Conservation (phyloP, 2,797 vertebrate genomes). For the Esox lucius region DNA sequence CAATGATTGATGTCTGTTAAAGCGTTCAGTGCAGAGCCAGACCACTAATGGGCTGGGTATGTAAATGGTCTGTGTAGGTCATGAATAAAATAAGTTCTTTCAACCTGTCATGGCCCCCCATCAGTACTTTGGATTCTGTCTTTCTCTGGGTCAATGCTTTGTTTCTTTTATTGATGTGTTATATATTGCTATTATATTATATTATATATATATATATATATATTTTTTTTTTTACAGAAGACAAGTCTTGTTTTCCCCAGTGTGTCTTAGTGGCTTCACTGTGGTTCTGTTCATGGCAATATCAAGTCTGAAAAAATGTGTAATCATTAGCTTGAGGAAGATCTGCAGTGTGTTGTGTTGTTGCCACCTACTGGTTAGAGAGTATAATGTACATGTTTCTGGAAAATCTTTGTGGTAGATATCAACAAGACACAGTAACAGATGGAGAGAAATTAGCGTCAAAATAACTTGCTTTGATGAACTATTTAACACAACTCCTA, state of each 20-base stretch:
- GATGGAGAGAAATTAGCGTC: not conserved
- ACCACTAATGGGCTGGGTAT: conserved; percentile 27
- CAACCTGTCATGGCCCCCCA: conserved; percentile 31
- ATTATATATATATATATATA: no score
- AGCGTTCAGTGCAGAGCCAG: conserved; percentile 9
- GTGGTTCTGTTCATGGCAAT: no score
- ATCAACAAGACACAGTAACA: not conserved
- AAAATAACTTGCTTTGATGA: not conserved
- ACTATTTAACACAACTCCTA: not conserved
- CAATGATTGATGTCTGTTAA: conserved; percentile 38
- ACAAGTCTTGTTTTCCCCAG: not conserved
- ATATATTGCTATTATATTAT: conserved; percentile 14
- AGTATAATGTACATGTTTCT: conserved; percentile 24
- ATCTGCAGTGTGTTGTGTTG: conserved; percentile 41
- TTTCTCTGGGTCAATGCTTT: conserved; percentile 20
- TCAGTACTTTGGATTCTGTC: conserved; percentile 21
- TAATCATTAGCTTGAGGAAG: not conserved
- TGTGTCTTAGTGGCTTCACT: no score
- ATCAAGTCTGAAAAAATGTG: not conserved
- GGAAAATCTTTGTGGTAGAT: not conserved
- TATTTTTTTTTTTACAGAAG: not conserved
- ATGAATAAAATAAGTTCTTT: conserved; percentile 43
- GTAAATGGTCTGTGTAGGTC: conserved; percentile 38
- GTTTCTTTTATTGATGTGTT: not conserved
- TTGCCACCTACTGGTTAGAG: conserved; percentile 68